Conservation (phyloP, 2,888 invertebrate genomes). For the Ennomos fuscantarius region DNA sequence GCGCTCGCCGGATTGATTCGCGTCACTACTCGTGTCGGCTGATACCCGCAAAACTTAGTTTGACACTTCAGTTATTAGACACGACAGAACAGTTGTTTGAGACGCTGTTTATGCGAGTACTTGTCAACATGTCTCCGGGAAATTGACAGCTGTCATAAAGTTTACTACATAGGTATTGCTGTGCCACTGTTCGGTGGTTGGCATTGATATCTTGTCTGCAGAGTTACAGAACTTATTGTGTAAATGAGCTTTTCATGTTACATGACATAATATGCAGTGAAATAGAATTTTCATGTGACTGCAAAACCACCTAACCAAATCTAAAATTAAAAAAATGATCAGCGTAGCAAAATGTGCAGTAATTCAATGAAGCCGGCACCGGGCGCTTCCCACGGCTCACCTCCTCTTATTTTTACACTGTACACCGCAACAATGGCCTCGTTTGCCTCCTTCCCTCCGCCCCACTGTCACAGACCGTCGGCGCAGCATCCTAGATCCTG, state of each 20-base stretch:
- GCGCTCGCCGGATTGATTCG: constrained; percentile 15
- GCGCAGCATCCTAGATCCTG: constrained; percentile 1
- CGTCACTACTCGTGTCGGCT: constrained; percentile 21
- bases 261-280: no score
- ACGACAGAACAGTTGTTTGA: constrained; percentile 35
- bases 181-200: constrained; percentile 23
- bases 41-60: constrained; percentile 23
- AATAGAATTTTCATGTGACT: no score
- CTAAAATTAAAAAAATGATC: constrained; percentile 4
- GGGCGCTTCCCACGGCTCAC: constrained; percentile 8
- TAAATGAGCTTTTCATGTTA: no score
- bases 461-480: not conserved
- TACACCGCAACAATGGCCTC: constrained; percentile 20
- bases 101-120: constrained; percentile 41
- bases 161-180: constrained; percentile 21
- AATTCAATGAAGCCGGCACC: constrained; percentile 8
- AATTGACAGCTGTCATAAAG: constrained; percentile 49
- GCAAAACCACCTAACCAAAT: not conserved
- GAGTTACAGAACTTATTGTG: not conserved
- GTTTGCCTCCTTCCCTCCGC: constrained; percentile 21
- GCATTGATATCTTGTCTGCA: constrained; percentile 23
- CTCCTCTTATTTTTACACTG: constrained; percentile 10
- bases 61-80: constrained; percentile 39
- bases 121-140: constrained; percentile 41
- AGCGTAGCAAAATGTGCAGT: constrained; percentile 7